Conservation (phyloP, 1,140 invertebrate genomes). For the Sycophaga agraensis region DNA sequence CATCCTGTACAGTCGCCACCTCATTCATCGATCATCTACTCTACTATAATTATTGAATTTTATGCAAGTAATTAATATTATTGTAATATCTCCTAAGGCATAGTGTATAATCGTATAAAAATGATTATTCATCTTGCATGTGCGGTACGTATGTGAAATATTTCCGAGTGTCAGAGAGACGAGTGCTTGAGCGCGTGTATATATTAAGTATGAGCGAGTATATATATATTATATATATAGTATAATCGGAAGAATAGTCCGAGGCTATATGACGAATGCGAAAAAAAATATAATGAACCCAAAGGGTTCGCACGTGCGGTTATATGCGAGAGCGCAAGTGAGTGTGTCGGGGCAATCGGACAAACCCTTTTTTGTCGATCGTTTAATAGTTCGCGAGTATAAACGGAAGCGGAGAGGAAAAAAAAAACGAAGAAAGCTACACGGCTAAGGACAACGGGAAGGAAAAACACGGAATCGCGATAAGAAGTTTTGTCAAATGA, state of each 20-base stretch:
- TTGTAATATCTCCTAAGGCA: constrained; percentile 53
- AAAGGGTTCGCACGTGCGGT: constrained; percentile 23
- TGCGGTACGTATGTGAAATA: constrained; percentile 32
- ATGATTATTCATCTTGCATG: constrained; percentile 48
- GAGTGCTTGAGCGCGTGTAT: constrained; percentile 8
- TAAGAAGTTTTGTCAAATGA: constrained; percentile 51
- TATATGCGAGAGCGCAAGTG: constrained; percentile 26
- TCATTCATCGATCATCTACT: constrained; percentile 60
- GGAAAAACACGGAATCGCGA: too few relatives aligned
- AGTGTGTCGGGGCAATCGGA: constrained; percentile 38
- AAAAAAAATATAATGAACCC: constrained; percentile 24
- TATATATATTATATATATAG: constrained; percentile 14
- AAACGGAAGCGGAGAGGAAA: too few relatives aligned
- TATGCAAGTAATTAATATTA: constrained; percentile 56
- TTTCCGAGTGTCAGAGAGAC: constrained; percentile 7
- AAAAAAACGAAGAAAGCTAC: too few relatives aligned
- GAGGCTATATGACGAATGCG: constrained; percentile 23
- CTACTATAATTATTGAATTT: constrained; percentile 56
- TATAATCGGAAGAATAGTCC: constrained; percentile 21
- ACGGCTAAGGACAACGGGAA: too few relatives aligned
- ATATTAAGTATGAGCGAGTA: constrained; percentile 20
- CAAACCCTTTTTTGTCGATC: constrained; percentile 26
- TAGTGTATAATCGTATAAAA: constrained; percentile 48
- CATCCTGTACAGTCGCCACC: constrained; percentile 59
- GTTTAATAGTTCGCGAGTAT: too few relatives aligned